phyloP scores from a whole-genome alignment of 2,888 invertebrate species.

The Ischnus inquisitorius region DNA sequence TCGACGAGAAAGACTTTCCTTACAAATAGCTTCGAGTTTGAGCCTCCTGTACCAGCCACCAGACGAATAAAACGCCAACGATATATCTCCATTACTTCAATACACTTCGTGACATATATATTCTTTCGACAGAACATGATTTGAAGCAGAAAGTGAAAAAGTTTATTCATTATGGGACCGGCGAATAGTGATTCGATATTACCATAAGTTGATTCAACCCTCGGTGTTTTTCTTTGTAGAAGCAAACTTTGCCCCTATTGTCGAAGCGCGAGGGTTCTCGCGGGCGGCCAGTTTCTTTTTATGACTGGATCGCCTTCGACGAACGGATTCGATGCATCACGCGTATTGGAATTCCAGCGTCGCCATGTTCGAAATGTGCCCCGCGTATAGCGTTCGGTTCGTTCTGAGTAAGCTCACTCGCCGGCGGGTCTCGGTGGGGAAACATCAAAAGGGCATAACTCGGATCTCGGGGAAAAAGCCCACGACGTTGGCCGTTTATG shows the following conservation, averaged over 20 bases:
- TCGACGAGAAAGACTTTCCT: no score
- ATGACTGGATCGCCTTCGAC: slow-evolving; percentile 51
- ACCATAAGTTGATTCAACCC: slow-evolving; percentile 68
- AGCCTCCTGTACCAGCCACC: not conserved
- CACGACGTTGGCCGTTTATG: slow-evolving; percentile 67
- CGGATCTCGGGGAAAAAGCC: slow-evolving; percentile 61
- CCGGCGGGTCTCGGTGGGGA: slow-evolving; percentile 49
- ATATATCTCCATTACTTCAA: slow-evolving; percentile 9
- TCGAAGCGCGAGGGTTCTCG: slow-evolving; percentile 43
- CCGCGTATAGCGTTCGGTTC: slow-evolving; percentile 44
- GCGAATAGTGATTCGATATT: slow-evolving; percentile 58
- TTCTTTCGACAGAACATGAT: not conserved
- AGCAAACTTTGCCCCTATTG: slow-evolving; percentile 58
- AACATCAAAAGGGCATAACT: slow-evolving; percentile 72
- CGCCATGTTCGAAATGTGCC: slow-evolving; percentile 43
- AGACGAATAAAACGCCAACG: not conserved
- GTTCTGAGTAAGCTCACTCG: slow-evolving; percentile 54
- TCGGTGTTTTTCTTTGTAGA: slow-evolving; percentile 36
- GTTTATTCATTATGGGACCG: slow-evolving; percentile 43
- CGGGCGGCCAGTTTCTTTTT: slow-evolving; percentile 66
- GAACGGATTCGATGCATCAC: slow-evolving; percentile 68
- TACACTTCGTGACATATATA: not conserved
- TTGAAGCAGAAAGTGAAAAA: not conserved
- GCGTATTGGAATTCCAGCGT: slow-evolving; percentile 64
- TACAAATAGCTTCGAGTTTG: not conserved